Evolutionary conservation across 2,888 invertebrate species (phyloP).

Genomic region (Salticus scenicus): DNA sequence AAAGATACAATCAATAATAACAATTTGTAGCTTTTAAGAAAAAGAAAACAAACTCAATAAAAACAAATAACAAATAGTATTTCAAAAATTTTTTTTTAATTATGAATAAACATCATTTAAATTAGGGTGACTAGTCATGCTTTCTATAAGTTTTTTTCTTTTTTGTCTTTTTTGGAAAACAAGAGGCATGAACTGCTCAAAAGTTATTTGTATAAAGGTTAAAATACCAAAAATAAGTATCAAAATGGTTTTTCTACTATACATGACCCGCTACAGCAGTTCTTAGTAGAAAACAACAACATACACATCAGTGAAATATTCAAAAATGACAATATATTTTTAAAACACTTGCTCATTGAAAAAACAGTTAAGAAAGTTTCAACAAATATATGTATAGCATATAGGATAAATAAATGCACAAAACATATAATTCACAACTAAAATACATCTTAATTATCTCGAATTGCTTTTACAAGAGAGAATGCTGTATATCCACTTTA

Average conservation of each 20-base stretch:
- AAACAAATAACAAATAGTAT: no score
- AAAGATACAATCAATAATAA: no score
- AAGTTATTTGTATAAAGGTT: constrained; percentile 59
- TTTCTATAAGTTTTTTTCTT: constrained; percentile 46
- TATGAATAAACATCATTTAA: constrained; percentile 59
- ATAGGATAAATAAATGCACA: neutral
- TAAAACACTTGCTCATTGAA: neutral
- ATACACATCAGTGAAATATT: neutral
- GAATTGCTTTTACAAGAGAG: no score
- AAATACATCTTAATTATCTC: no score
- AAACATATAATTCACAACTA: no score
- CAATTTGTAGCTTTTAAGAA: no score
- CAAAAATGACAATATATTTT: neutral
- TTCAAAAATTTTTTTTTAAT: constrained; percentile 20
- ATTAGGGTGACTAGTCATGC: constrained; percentile 64
- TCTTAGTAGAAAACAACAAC: neutral
- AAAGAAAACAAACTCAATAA: no score
- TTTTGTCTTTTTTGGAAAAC: constrained; percentile 36
- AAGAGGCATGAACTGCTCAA: constrained; percentile 41
- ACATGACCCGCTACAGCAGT: constrained; percentile 42
- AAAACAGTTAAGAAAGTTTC: neutral
- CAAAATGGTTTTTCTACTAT: constrained; percentile 63
- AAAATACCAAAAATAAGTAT: constrained; percentile 69
- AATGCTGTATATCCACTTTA: no score
- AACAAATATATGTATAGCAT: neutral